A percentile compares a stretch with the other conserved stretches of the same genome.
These are phyloP conservation scores for Sarcophaga bullata DNA, from an alignment of 1,140 invertebrate species.

Conservation along the genomic window DNA sequence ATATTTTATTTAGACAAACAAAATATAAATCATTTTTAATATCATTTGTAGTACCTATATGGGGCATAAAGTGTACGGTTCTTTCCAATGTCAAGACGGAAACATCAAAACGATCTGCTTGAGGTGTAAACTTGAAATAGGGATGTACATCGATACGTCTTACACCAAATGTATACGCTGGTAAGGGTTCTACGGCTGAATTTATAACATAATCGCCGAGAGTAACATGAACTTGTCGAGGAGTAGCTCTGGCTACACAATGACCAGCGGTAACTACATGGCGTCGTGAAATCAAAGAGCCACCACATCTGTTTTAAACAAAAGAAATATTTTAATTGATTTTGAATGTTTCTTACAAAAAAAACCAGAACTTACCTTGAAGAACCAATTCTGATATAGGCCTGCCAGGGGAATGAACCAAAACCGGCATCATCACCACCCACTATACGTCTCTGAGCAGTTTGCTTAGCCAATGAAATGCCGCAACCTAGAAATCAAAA, in stretches of 20 bases:
- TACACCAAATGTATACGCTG: conserved; percentile 90
- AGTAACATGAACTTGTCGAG: conserved; percentile 89
- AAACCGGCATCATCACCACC: conserved; percentile 94
- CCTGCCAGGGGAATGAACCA: conserved; percentile 96
- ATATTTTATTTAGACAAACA: neutral
- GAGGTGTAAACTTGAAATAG: conserved; percentile 94
- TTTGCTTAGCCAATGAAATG: conserved; percentile 82
- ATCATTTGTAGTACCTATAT: conserved; percentile 74
- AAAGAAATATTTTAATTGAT: neutral
- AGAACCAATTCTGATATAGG: conserved; percentile 91
- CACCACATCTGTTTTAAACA: conserved; percentile 80
- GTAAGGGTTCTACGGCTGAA: conserved; percentile 87
- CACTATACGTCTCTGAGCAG: conserved; percentile 88
- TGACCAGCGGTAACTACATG: conserved; percentile 97
- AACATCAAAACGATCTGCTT: conserved; percentile 90
- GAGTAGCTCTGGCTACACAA: conserved; percentile 90
- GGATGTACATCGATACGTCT: conserved; percentile 90
- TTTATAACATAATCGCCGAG: conserved; percentile 95
- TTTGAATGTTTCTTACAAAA: neutral
- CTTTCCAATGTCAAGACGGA: conserved; percentile 89
- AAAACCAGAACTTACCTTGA: conserved; percentile 71
- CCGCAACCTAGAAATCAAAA: conserved; percentile 78
- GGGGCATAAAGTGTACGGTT: conserved; percentile 89
- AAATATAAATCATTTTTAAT: conserved; percentile 19
- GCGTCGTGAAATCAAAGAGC: conserved; percentile 88